phyloP scores from a whole-genome alignment of 2,113 vertebrate species.

The Lagopus leucura region DNA sequence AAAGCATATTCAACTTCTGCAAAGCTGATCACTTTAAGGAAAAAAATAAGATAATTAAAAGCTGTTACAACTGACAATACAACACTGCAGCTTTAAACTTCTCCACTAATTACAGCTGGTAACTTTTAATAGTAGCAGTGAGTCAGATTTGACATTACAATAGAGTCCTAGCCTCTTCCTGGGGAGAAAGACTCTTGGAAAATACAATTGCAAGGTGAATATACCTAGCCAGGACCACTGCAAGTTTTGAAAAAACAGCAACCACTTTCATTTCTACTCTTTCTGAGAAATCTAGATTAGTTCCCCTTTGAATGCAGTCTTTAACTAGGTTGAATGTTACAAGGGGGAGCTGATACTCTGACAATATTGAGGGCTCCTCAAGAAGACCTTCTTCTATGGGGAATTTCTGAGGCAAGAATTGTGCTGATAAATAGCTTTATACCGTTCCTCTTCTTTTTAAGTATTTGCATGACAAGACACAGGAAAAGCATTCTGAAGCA shows the following conservation, averaged over 20 bases:
- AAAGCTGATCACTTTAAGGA: constrained; percentile 70
- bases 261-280: constrained; percentile 1
- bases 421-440: background rate
- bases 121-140: constrained; percentile 66
- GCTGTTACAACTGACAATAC: constrained; percentile 68
- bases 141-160: constrained; percentile 61
- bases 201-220: constrained; percentile 20
- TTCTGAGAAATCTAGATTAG: constrained; percentile 16
- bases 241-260: constrained; percentile 27
- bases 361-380: background rate
- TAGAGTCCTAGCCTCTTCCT: constrained; percentile 17
- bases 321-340: background rate
- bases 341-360: background rate
- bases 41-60: constrained; percentile 74
- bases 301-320: background rate
- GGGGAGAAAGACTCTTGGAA: constrained; percentile 21
- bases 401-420: background rate
- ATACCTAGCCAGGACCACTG: constrained; percentile 5
- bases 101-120: constrained; percentile 72
- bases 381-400: background rate
- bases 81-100: constrained; percentile 67
- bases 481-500: background rate
- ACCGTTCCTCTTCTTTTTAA: background rate
- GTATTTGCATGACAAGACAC: constrained; percentile 8
- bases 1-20: constrained; percentile 63